phyloP scores from a whole-genome alignment of 2,888 invertebrate species.

The Rugalucina vietnamica region DNA sequence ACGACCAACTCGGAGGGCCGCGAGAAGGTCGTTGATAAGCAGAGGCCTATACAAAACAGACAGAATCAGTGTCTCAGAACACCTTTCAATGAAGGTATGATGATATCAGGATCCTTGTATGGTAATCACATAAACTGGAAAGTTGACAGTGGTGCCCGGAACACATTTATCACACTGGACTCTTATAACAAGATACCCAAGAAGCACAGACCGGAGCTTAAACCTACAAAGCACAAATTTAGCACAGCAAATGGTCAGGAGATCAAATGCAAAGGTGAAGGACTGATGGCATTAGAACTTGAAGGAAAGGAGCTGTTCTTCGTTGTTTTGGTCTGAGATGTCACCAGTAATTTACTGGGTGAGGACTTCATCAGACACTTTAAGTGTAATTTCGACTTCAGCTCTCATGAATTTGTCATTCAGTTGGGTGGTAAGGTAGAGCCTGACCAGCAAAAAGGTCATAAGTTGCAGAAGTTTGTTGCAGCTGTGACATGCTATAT shows the following conservation, averaged over 20 bases:
- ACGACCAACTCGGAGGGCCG: slow-evolving; percentile 17
- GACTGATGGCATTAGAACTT: neutral
- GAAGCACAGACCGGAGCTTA: neutral
- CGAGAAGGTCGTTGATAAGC: neutral
- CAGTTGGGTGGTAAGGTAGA: neutral
- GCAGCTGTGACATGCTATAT: neutral
- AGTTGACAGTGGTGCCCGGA: slow-evolving; percentile 28
- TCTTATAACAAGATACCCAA: neutral
- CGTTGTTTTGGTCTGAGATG: neutral
- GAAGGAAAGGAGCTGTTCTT: neutral
- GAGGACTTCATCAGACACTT: neutral
- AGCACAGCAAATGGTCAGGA: neutral
- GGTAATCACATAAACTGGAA: slow-evolving; percentile 14
- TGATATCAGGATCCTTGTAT: slow-evolving; percentile 2
- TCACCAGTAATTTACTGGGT: neutral
- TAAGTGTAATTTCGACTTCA: neutral
- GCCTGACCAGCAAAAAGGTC: neutral
- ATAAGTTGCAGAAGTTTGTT: neutral
- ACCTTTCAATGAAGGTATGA: slow-evolving; percentile 6
- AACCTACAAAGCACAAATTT: neutral
- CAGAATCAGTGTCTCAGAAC: neutral
- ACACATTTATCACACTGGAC: neutral
- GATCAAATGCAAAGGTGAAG: neutral
- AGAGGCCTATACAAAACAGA: neutral
- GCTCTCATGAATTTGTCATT: neutral